Conservation (phyloP, 2,888 invertebrate species). For the Iselma pallidipennis region DNA sequence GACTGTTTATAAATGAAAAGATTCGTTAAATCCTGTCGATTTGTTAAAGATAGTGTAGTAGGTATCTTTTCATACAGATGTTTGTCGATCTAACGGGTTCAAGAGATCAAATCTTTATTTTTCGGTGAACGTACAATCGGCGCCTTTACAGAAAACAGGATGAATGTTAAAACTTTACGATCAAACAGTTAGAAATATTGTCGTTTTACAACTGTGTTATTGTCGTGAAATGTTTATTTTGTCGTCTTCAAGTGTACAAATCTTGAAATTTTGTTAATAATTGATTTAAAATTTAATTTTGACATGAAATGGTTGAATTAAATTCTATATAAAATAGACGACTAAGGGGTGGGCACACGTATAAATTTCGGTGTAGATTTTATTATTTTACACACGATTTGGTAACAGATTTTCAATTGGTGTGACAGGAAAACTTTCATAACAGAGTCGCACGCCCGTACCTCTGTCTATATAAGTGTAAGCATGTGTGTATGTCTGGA, state of each 20-base stretch:
- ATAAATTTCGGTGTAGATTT: constrained; percentile 27
- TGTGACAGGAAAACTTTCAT: constrained; percentile 40
- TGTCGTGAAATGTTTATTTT: constrained; percentile 45
- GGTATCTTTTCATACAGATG: too few relatives aligned
- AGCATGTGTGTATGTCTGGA: not conserved
- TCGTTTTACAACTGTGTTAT: constrained; percentile 45
- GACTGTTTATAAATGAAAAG: too few relatives aligned
- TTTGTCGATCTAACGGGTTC: too few relatives aligned
- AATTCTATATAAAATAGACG: not conserved
- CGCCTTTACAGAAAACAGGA: constrained; percentile 6
- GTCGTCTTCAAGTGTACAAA: constrained; percentile 8
- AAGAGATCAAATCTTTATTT: not conserved
- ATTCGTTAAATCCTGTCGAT: too few relatives aligned
- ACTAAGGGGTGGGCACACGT: constrained; percentile 7
- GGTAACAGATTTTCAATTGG: constrained; percentile 38
- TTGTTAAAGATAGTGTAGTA: too few relatives aligned
- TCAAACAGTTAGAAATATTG: constrained; percentile 45
- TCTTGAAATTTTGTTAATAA: not conserved
- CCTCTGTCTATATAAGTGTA: constrained; percentile 6
- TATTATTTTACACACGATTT: constrained; percentile 38
- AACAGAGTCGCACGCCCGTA: constrained; percentile 36
- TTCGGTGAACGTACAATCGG: too few relatives aligned
- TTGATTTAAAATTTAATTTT: not conserved
- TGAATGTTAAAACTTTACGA: constrained; percentile 38
- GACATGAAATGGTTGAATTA: not conserved